Evolutionary conservation across 2,888 invertebrate genomes (phyloP).

Genomic region (Campopleginae sp.): DNA sequence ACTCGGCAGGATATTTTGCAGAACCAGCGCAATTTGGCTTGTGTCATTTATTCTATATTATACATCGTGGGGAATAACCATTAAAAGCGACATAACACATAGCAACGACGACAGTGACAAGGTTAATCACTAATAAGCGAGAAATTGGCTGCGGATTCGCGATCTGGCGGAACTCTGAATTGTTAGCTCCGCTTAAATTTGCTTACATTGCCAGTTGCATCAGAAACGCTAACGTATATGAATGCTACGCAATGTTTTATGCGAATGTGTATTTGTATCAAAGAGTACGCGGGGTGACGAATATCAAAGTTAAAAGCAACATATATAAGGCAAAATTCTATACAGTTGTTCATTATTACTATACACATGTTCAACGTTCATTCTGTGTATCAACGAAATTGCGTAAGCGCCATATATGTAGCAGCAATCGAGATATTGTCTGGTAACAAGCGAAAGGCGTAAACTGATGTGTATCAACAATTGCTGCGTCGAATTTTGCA

Average conservation of each 20-base stretch:
- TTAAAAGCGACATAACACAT: conserved; percentile 24
- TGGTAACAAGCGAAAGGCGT: neutral
- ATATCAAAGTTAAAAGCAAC: conserved; percentile 42
- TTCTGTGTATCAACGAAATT: neutral
- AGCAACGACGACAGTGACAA: conserved; percentile 40
- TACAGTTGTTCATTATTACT: conserved; percentile 1
- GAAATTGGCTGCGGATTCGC: conserved; percentile 50
- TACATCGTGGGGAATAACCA: conserved; percentile 30
- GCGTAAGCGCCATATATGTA: neutral
- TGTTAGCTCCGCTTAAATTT: conserved; percentile 20
- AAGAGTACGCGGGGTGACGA: conserved; percentile 34
- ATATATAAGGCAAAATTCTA: conserved; percentile 11
- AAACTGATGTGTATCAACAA: no score
- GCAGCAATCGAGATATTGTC: conserved; percentile 6
- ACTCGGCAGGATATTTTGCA: conserved; percentile 8
- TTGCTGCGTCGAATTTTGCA: neutral
- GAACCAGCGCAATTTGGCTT: neutral
- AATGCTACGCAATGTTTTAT: neutral
- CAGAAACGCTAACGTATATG: conserved; percentile 18
- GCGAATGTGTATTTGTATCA: conserved; percentile 5
- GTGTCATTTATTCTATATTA: conserved; percentile 48
- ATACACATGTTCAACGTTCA: neutral
- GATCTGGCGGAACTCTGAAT: conserved; percentile 2
- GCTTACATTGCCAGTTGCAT: conserved; percentile 31
- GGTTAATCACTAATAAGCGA: conserved; percentile 62